Percentiles rank a stretch among this genome's conserved stretches.
Evolutionary conservation across 2,797 vertebrate species (phyloP).

Genomic region (Gadopsis bispinosus): DNA sequence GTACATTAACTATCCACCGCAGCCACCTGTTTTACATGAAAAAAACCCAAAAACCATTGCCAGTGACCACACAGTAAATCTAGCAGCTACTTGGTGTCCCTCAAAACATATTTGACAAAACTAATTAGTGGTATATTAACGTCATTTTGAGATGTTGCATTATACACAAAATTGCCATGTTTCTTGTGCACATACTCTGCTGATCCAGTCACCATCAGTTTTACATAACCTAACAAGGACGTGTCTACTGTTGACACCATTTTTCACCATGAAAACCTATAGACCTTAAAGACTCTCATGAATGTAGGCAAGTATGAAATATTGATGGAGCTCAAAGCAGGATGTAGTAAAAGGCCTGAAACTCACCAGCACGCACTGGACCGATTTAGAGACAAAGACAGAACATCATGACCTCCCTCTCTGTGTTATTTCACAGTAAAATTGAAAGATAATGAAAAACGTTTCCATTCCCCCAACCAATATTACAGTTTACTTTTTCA

Average conservation of each 20-base stretch:
- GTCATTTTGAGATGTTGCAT: not conserved
- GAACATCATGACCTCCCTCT: slow-evolving; percentile 27
- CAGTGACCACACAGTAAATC: not conserved
- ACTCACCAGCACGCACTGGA: slow-evolving; percentile 27
- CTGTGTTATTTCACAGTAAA: slow-evolving; percentile 49
- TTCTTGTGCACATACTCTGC: not conserved
- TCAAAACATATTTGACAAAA: slow-evolving; percentile 9
- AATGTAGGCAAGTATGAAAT: slow-evolving; percentile 31
- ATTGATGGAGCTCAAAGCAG: slow-evolving; percentile 29
- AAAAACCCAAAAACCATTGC: not conserved
- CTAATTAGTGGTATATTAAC: slow-evolving; percentile 5
- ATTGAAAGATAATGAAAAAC: slow-evolving; percentile 52
- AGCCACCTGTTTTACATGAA: not conserved
- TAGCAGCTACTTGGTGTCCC: not conserved
- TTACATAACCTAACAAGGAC: slow-evolving; percentile 27
- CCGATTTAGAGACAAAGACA: slow-evolving; percentile 35
- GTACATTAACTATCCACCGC: not conserved
- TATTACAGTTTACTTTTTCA: slow-evolving; percentile 20
- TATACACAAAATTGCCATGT: not conserved
- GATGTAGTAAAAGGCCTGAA: slow-evolving; percentile 33
- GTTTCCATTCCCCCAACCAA: slow-evolving; percentile 25
- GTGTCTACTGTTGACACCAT: not conserved
- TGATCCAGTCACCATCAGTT: not conserved
- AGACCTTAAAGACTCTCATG: slow-evolving; percentile 6
- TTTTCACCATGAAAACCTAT: slow-evolving; percentile 22